phyloP scores from a whole-genome alignment of 1,140 invertebrate genomes.

The Brachionus sp. region DNA sequence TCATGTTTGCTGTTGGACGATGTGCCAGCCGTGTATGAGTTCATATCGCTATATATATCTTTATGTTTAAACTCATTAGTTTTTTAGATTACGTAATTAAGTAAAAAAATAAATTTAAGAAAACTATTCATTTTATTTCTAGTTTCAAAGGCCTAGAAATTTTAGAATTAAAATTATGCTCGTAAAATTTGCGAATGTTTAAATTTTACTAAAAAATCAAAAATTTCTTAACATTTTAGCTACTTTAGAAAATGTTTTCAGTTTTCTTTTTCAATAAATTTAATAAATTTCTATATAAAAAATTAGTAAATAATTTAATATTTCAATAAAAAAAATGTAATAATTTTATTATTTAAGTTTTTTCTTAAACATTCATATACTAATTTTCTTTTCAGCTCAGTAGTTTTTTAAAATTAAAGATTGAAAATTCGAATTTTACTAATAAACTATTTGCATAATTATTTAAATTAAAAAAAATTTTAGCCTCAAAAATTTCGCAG shows the following conservation, averaged over 20 bases:
- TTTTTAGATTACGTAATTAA: constrained; percentile 10
- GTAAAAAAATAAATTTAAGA: not conserved
- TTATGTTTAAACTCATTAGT: not conserved
- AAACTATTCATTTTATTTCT: not conserved
- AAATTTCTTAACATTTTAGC: not conserved
- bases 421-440: no score
- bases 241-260: not conserved
- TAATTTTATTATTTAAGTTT: no score
- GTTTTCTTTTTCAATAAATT: no score
- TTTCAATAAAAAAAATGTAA: no score
- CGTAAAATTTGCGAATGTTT: not conserved
- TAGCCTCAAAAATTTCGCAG: no score
- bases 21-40: not conserved
- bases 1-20: not conserved
- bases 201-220: not conserved
- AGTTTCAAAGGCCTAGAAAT: not conserved
- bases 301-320: no score
- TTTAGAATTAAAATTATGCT: not conserved
- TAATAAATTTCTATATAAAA: no score
- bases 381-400: no score
- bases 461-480: no score
- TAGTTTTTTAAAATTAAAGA: no score
- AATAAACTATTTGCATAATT: no score
- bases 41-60: not conserved
- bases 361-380: no score